Evolutionary conservation across 2,113 vertebrate genomes (phyloP).

Genomic region (Cynocephalus volans): DNA sequence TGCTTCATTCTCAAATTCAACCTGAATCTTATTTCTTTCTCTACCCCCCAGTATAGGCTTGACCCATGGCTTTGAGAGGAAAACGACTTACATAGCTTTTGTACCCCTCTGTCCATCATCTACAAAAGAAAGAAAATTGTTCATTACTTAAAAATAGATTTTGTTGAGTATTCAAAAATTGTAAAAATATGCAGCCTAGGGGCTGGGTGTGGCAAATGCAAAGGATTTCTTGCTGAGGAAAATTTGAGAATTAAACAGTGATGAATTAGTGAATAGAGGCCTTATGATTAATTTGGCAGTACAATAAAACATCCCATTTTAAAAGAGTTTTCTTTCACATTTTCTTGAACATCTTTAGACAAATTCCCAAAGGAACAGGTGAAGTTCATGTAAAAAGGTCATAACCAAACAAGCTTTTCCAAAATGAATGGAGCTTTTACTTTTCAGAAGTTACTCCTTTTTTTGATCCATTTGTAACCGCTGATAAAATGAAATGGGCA

Average conservation of each 20-base stretch:
- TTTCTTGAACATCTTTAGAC: slow-evolving; percentile 2
- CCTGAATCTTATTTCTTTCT: background rate
- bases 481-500: background rate
- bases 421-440: slow-evolving; percentile 16
- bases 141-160: background rate
- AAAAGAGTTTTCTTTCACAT: background rate
- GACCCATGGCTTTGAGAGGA: background rate
- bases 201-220: background rate
- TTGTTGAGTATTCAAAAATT: background rate
- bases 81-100: background rate
- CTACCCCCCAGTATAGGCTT: background rate
- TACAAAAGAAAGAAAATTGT: background rate
- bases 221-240: background rate
- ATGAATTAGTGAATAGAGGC: background rate
- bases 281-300: background rate
- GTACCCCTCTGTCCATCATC: background rate
- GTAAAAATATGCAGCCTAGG: background rate
- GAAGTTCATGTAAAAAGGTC: background rate
- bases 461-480: background rate
- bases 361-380: background rate
- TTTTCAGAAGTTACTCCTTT: slow-evolving; percentile 21
- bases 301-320: background rate
- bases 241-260: background rate
- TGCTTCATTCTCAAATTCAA: slow-evolving; percentile 12
- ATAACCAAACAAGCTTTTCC: background rate